Evolutionary conservation across 2,113 vertebrate genomes (phyloP).

Genomic region (Hydropotes inermis): DNA sequence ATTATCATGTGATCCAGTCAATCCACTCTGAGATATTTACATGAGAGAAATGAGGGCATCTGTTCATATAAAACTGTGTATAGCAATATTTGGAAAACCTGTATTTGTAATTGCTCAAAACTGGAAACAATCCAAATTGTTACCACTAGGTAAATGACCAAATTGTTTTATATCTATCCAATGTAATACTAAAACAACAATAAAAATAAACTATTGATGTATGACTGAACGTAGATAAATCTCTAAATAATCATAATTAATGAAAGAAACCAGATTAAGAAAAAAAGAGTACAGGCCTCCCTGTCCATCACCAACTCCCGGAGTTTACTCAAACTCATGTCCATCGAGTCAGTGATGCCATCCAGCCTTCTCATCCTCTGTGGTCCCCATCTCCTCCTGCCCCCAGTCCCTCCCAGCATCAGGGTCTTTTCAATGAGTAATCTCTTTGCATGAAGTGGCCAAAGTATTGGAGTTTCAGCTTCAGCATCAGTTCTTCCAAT

Average conservation of each 20-base stretch:
- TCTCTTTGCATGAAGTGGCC: no score
- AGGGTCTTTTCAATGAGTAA: no score
- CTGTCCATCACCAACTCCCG: no score
- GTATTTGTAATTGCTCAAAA: neutral
- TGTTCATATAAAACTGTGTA: neutral
- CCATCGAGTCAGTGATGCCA: no score
- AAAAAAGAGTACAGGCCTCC: neutral
- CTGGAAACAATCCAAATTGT: neutral
- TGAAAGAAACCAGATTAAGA: neutral
- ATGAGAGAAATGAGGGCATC: neutral
- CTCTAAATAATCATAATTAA: neutral
- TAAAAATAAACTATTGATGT: neutral
- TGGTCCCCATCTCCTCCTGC: no score
- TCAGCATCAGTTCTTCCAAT: no score
- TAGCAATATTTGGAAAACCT: neutral
- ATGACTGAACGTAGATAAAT: neutral
- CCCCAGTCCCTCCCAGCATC: no score
- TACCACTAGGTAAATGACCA: neutral
- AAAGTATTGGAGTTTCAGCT: no score
- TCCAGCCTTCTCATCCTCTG: no score
- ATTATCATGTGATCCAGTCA: neutral
- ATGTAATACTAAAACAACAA: neutral
- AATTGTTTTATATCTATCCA: neutral
- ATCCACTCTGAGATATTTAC: neutral
- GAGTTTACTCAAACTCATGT: no score